Percentiles rank a stretch among this genome's conserved stretches.
phyloP scores from a whole-genome alignment of 2,797 vertebrate species.

The Gallirallus australis region DNA sequence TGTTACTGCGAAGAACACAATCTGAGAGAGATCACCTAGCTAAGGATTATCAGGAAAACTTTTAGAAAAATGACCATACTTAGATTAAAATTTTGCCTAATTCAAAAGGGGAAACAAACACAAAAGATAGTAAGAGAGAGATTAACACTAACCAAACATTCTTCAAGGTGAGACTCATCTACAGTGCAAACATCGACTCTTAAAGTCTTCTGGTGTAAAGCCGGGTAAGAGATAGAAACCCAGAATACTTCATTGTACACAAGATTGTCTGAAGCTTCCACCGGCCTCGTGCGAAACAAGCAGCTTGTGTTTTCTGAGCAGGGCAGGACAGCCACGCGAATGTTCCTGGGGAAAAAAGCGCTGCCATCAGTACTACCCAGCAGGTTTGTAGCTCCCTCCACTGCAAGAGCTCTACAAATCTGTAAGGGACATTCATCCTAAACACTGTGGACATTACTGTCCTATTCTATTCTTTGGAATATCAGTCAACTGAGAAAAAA shows the following conservation, averaged over 20 bases:
- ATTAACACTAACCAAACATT: slow-evolving; percentile 87
- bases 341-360: slow-evolving; percentile 78
- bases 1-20: not conserved
- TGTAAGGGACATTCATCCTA: not conserved
- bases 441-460: not conserved
- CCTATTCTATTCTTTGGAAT: not conserved
- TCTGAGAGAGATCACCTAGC: not conserved
- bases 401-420: not conserved
- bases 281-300: slow-evolving; percentile 88
- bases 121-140: not conserved
- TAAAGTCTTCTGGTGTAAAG: slow-evolving; percentile 92
- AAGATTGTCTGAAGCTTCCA: slow-evolving; percentile 78
- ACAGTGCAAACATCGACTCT: slow-evolving; percentile 90
- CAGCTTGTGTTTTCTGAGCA: slow-evolving; percentile 89
- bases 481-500: not conserved
- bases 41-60: not conserved
- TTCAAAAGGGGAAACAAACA: not conserved
- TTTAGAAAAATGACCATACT: not conserved
- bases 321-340: slow-evolving; percentile 91
- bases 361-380: not conserved
- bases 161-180: slow-evolving; percentile 84
- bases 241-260: slow-evolving; percentile 90
- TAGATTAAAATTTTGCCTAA: not conserved
- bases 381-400: not conserved
- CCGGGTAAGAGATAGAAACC: slow-evolving; percentile 86